Evolutionary conservation across 2,113 vertebrate species (phyloP).

Genomic region (Heloderma charlesbogerti): DNA sequence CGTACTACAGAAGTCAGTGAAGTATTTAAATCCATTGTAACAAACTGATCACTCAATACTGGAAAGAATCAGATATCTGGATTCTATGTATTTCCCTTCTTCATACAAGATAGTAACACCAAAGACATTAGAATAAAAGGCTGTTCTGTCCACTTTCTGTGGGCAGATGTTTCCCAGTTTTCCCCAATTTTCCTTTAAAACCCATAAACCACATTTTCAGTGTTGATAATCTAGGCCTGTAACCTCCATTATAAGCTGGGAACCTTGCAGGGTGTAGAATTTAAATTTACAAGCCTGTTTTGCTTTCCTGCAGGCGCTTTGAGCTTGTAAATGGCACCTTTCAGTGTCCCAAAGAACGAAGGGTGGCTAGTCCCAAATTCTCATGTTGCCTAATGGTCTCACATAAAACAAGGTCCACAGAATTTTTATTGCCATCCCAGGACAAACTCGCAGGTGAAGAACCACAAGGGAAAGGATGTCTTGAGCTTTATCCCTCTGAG

Average conservation of each 20-base stretch:
- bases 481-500: constrained; percentile 16
- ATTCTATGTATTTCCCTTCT: background rate
- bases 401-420: constrained; percentile 78
- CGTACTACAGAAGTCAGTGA: background rate
- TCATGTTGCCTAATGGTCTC: constrained; percentile 79
- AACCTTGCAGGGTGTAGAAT: constrained; percentile 58
- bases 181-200: constrained; percentile 30
- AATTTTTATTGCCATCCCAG: constrained; percentile 72
- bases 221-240: constrained; percentile 61
- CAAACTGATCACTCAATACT: background rate
- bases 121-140: constrained; percentile 41
- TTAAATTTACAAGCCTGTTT: constrained; percentile 78
- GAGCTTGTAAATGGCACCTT: constrained; percentile 80
- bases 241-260: constrained; percentile 52
- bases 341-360: constrained; percentile 77
- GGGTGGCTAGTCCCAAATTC: constrained; percentile 76
- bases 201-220: constrained; percentile 46
- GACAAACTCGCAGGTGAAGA: constrained; percentile 73
- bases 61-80: background rate
- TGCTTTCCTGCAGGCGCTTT: constrained; percentile 72
- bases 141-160: constrained; percentile 26
- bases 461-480: constrained; percentile 73
- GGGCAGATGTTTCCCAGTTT: constrained; percentile 50
- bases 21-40: background rate
- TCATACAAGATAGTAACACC: constrained; percentile 40